Conservation (phyloP, 2,797 vertebrate species). For the Phalanger gymnotis region DNA sequence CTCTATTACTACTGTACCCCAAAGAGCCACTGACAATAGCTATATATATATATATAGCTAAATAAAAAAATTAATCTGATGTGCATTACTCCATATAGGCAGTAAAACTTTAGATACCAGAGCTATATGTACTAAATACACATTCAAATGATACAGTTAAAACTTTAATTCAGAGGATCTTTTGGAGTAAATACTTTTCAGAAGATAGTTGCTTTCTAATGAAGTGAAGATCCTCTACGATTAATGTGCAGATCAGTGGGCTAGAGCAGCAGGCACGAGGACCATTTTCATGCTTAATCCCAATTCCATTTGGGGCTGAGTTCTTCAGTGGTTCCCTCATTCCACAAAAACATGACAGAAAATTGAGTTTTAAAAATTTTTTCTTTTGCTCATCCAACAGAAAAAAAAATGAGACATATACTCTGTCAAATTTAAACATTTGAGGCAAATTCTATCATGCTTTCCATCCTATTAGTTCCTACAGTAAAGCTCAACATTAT, state of each 20-base stretch:
- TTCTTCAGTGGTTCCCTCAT: conserved; percentile 89
- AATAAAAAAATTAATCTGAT: conserved; percentile 88
- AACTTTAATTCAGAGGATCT: conserved; percentile 85
- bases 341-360: conserved; percentile 89
- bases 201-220: conserved; percentile 86
- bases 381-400: conserved; percentile 81
- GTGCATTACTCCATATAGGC: conserved; percentile 86
- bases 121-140: conserved; percentile 86
- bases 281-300: conserved; percentile 83
- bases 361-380: conserved; percentile 89
- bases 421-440: conserved; percentile 86
- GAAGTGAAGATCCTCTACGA: conserved; percentile 87
- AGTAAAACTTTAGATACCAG: conserved; percentile 87
- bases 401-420: conserved; percentile 76
- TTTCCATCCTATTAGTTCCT: conserved; percentile 88
- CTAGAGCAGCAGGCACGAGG: conserved; percentile 85
- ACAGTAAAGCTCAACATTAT: conserved; percentile 92
- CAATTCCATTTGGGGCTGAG: conserved; percentile 79
- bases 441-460: conserved; percentile 90
- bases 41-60: no score
- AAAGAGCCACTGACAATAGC: neutral
- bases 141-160: conserved; percentile 88
- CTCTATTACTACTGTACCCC: neutral
- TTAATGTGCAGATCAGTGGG: conserved; percentile 86
- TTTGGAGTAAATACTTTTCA: conserved; percentile 85